Base-by-base conservation (phyloP, 1,140 invertebrate genomes). In the Leptinotarsa texana region DNA sequence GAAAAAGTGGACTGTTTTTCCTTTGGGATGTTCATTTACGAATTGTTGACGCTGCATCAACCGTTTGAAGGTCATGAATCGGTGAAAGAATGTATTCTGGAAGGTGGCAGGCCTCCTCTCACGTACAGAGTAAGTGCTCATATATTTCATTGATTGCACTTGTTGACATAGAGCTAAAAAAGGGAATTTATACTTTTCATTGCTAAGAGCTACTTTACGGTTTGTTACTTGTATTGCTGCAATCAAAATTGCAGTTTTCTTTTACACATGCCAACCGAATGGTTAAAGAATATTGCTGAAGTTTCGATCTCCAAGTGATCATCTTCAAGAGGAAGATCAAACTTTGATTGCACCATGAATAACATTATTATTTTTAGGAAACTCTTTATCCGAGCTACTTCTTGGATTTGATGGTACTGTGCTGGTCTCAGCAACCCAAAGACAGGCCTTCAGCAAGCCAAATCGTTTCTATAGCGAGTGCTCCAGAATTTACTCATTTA, bases 1-100 rank as follows among this genome's bases (percentile, higher is more conserved):
- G 97, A 99, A 84, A 99, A 99, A 89, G 96, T 99, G 17, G 98
- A 99, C 84, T 97, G 96, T 79, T 99, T 99, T 84, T 99, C 97
- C 0, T 99, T 98, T 87, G 97, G 96, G n/a, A 99, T 99, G 97
- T 95, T 99, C 80, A 89, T 99, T 75, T 99, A 99, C 86, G 98
- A 99, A 86, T 88, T 99, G 63, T 86, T 99, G 17, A 97, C 96
- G 4, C 88, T 99, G 42, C 92, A 96, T 68, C 94, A 96, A 83
- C 98, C 98, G 0, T 98, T 98, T 82, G 96, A 98, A 81, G 91
- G 96, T 78, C 94, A 98, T 80, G 97, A 98, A 83, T 95, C 96
- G 17, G 95, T 99, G 3, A 98, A 98, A 83, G 96, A 99, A 80
- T 95, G 95, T 79, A 95, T 99, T 42, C 86, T 99, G 42, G 97